Base-by-base conservation (phyloP, 2,888 invertebrate genomes). In the Athetis lepigone region DNA sequence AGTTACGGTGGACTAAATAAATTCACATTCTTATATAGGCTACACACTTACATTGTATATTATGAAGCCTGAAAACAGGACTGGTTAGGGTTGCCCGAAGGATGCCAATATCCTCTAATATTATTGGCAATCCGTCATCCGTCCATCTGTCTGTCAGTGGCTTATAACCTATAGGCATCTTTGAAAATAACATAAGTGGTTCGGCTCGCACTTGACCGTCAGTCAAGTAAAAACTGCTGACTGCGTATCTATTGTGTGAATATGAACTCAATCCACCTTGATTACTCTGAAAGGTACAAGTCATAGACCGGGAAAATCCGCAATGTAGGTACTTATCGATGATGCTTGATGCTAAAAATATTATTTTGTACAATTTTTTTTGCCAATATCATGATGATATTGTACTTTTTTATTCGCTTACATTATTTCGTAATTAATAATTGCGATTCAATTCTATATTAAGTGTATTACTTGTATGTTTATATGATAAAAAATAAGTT, bases 401-500 rank as follows among this genome's bases (percentile, higher is more conserved):
- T 42, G 7, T 45, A 46, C 1, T 51, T 75, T 74, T 70, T 62
- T 47, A 43, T 3, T 16, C 8, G 16, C n/a, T 25, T 25, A 18
- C 21, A 54, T 63, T 33, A 59, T 47, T 68, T 43, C 33, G 8
- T 68, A 49, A 59, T 60, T 43, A 43, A 47, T 46, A 49, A 54
- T 50, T 60, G 45, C 8, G 37, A 45, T 50, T 67, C 49, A 45
- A 45, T 68, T 25, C 8, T 57, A 27, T 27, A 29, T 29, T 43
- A 13, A 21, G 6, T 19, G 21, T 27, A 33, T 64, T 43, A 33
- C 2, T 16, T 37, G 27, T 27, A 13, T 49, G 37, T 23, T 37
- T 11, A 8, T 37, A 6, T 50, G 13, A 33, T 56, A 69, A 71
- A 64, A 73, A 76, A 55, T 11, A 42, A 51, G 65, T 73, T 75